phyloP scores from a whole-genome alignment of 1,140 invertebrate species.

The Bombus breviceps region DNA sequence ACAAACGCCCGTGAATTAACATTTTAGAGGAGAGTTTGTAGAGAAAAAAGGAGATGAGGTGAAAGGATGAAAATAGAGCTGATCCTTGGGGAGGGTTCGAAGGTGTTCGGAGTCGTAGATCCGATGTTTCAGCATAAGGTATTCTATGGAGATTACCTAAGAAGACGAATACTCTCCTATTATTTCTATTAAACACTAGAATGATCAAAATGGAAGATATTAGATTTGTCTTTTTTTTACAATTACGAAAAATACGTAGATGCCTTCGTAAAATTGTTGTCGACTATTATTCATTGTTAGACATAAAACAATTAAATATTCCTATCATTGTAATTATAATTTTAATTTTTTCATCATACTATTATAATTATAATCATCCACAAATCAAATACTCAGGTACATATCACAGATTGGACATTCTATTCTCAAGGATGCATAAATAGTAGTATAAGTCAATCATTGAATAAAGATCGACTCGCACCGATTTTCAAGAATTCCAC shows the following conservation, averaged over 20 bases:
- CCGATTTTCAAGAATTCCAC: not conserved
- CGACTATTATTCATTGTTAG: too few relatives aligned
- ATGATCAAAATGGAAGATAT: too few relatives aligned
- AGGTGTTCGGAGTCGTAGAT: not conserved
- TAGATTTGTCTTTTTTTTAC: too few relatives aligned
- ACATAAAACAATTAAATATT: not conserved
- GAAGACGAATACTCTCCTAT: not conserved
- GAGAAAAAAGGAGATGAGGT: not conserved
- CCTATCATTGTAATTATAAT: not conserved
- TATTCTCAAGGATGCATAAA: not conserved
- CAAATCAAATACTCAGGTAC: not conserved
- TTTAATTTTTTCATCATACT: not conserved
- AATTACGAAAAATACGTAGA: too few relatives aligned
- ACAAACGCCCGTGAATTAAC: constrained; percentile 40
- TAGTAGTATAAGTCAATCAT: constrained; percentile 36
- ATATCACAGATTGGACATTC: not conserved
- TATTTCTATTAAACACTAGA: too few relatives aligned
- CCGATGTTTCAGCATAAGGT: not conserved
- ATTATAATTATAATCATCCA: not conserved
- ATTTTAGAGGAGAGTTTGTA: constrained; percentile 4
- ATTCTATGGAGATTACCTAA: not conserved
- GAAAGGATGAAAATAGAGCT: not conserved
- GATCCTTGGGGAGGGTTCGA: not conserved
- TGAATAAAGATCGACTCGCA: not conserved
- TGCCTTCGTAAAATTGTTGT: too few relatives aligned